Evolutionary conservation across 2,797 vertebrate genomes (phyloP), one percentile per base, ranked within the genome.

Genomic region (Myripristis jacobus): DNA sequence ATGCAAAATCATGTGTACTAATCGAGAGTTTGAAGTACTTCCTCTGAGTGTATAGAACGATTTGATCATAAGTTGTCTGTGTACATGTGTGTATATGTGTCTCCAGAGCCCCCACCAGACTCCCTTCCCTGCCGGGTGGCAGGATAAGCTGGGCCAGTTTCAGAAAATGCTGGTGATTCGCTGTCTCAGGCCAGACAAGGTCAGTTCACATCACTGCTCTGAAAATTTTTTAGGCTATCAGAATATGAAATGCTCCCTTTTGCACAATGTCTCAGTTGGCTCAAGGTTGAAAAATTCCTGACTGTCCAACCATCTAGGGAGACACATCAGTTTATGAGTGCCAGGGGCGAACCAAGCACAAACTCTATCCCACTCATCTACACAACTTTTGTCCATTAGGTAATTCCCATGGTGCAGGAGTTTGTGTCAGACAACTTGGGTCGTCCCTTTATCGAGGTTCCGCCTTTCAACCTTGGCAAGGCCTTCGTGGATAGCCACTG

Each of bases 141-240:
- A 96, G 85, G 80, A 90, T 0, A 95, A 92, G 80, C 31, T 94
- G 48, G 91, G 75, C 27, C 86, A 90, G 2, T 96, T 97, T 74
- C 94, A 97, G 79, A 95, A 90, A 81, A 96, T 97, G 95, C 92
- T 97, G 64, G 68, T 96, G 66, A 92, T 97, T 78, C 92, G 94
- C 46, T 96, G 95, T 88, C 84, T 96, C 58, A 92, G 96, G 81
- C 95, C 95, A 59, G 96, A 98, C 89, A 96, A 97, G 92, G 95
- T 94, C 85, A 59, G 79, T 71, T 46, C 16, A 8, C 34, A 18
- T 6, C 22, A 18, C 31, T 9, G n/a, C 47, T 22, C 27, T 21
- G 3, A 25, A 19, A 36, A 36, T 11, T 36, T 9, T 36, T 36
- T 8, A 8, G 34, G 10, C 10, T 36, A 36, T 36, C 9, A 9